Evolutionary conservation across 2,888 invertebrate species (phyloP).

Genomic region (Hemistola chrysoprasaria): DNA sequence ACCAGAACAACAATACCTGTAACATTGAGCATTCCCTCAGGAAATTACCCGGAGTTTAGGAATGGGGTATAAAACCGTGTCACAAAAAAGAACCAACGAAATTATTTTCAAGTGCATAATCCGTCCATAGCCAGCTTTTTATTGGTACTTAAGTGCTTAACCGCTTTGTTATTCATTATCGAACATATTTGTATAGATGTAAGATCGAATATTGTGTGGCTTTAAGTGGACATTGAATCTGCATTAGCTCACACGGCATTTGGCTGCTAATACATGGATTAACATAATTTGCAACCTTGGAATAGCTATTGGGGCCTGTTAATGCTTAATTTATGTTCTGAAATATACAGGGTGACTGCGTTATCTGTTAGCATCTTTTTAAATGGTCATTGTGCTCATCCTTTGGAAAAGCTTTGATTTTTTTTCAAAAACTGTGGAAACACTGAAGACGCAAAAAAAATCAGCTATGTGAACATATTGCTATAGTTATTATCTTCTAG

Average conservation of each 20-base stretch:
- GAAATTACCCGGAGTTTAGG: constrained; percentile 29
- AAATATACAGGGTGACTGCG: too few relatives aligned
- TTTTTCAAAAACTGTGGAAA: too few relatives aligned
- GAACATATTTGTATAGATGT: too few relatives aligned
- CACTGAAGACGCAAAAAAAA: too few relatives aligned
- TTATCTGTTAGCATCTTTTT: too few relatives aligned
- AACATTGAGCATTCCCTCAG: constrained; percentile 24
- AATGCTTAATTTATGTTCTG: too few relatives aligned
- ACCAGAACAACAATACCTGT: constrained; percentile 20
- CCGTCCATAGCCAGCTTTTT: neutral
- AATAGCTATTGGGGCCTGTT: neutral
- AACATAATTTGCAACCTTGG: constrained; percentile 4
- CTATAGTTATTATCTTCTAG: too few relatives aligned
- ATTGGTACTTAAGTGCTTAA: neutral
- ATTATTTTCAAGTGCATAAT: constrained; percentile 11
- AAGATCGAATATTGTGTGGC: too few relatives aligned
- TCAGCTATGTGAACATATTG: too few relatives aligned
- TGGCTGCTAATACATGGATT: constrained; percentile 4
- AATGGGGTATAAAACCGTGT: constrained; percentile 26
- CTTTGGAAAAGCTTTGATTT: too few relatives aligned
- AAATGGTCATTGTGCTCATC: too few relatives aligned
- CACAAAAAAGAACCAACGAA: constrained; percentile 10
- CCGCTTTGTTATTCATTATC: too few relatives aligned
- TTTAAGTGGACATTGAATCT: constrained; percentile 7
- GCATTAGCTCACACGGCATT: constrained; percentile 16